Evolutionary conservation across 2,113 vertebrate genomes (phyloP).

Genomic region (Dipodomys stephensi): DNA sequence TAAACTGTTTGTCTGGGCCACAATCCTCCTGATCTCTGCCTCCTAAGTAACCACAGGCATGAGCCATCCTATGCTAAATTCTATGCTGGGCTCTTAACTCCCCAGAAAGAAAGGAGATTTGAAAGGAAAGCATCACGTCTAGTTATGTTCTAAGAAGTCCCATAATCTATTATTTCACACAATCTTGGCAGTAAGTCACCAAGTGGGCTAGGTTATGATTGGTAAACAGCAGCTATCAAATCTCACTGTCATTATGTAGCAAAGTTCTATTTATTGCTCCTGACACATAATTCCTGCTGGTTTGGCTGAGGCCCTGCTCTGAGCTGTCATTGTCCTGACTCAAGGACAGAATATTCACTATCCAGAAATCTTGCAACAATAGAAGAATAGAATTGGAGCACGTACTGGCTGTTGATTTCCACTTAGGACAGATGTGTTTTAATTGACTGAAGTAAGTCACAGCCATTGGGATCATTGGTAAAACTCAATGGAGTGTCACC

Average conservation of each 20-base stretch:
- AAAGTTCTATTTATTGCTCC: background rate
- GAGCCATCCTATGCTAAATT: no score
- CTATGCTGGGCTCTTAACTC: no score
- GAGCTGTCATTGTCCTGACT: background rate
- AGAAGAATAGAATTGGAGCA: background rate
- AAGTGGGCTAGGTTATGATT: background rate
- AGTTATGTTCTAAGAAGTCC: background rate
- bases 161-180: background rate
- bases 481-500: background rate
- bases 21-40: no score
- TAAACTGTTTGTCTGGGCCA: no score
- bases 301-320: background rate
- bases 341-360: background rate
- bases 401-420: no score
- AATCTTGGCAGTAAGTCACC: background rate
- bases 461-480: background rate
- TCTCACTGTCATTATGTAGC: background rate
- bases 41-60: no score
- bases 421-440: background rate
- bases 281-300: no score
- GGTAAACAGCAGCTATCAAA: background rate
- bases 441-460: background rate
- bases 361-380: background rate
- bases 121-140: background rate
- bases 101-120: background rate